phyloP scores from a whole-genome alignment of 2,797 vertebrate species.

The Oreonectes daqikongensis region DNA sequence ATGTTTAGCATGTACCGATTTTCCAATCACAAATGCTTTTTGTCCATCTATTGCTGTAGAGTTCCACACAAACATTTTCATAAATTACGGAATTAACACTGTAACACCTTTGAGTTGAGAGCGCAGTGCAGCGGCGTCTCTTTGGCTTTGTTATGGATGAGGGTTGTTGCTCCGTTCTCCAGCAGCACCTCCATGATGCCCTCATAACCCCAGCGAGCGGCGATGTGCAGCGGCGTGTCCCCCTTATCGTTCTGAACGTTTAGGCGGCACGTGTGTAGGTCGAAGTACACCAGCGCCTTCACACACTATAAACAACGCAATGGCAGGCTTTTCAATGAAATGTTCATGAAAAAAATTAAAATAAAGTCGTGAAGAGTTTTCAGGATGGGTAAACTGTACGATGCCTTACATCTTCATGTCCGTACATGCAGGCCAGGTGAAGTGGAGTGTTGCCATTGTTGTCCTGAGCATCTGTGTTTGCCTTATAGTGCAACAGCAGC shows the following conservation, averaged over 20 bases:
- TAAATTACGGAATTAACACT: neutral
- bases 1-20: too few relatives aligned
- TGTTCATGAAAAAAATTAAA: neutral
- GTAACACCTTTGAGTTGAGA: conserved; percentile 86
- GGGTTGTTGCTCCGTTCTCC: conserved; percentile 87
- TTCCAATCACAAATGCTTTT: too few relatives aligned
- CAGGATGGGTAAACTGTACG: neutral
- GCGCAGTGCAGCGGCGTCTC: conserved; percentile 89
- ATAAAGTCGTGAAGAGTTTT: neutral
- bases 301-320: conserved; percentile 85
- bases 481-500: conserved; percentile 92
- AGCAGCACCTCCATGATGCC: conserved; percentile 90
- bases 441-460: conserved; percentile 92
- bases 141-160: conserved; percentile 82
- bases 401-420: conserved; percentile 89
- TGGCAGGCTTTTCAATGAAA: neutral
- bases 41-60: too few relatives aligned
- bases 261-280: conserved; percentile 83
- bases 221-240: conserved; percentile 91
- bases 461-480: conserved; percentile 86
- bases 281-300: conserved; percentile 95
- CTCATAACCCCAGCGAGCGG: conserved; percentile 95
- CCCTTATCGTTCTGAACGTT: conserved; percentile 92
- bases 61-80: too few relatives aligned
- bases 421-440: conserved; percentile 92